Conservation (phyloP, 2,797 vertebrate genomes). For the Aratinga solstitialis region DNA sequence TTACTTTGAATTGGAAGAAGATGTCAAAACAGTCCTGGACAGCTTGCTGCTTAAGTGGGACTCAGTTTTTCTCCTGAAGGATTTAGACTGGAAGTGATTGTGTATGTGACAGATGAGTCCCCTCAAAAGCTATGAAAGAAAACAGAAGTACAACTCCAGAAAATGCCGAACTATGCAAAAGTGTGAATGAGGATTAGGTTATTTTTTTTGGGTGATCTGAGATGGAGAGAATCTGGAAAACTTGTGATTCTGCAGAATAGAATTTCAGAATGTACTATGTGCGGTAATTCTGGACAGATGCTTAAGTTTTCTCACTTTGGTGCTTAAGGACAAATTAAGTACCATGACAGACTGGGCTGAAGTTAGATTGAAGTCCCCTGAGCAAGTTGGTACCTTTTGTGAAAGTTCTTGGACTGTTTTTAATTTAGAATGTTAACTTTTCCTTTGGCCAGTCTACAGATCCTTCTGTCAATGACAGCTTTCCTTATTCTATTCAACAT, state of each 20-base stretch:
- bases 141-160: conserved; percentile 31
- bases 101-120: conserved; percentile 49
- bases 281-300: conserved; percentile 37
- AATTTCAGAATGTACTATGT: neutral
- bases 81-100: conserved; percentile 41
- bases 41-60: conserved; percentile 72
- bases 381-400: conserved; percentile 18
- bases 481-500: neutral
- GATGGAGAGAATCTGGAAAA: neutral
- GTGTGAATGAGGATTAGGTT: conserved; percentile 11
- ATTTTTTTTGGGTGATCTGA: neutral
- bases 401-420: neutral
- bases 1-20: conserved; percentile 35
- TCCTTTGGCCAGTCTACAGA: neutral
- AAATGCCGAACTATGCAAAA: conserved; percentile 69
- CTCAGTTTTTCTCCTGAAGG: conserved; percentile 54
- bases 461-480: neutral
- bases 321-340: conserved; percentile 29
- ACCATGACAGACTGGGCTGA: neutral
- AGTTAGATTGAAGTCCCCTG: conserved; percentile 1
- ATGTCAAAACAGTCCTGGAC: conserved; percentile 50
- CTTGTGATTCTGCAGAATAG: neutral
- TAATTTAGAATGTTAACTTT: conserved; percentile 37
- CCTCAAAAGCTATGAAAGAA: conserved; percentile 45
- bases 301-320: conserved; percentile 42